Conservation (phyloP, 2,113 vertebrate genomes). For the Lophotis ruficrista region DNA sequence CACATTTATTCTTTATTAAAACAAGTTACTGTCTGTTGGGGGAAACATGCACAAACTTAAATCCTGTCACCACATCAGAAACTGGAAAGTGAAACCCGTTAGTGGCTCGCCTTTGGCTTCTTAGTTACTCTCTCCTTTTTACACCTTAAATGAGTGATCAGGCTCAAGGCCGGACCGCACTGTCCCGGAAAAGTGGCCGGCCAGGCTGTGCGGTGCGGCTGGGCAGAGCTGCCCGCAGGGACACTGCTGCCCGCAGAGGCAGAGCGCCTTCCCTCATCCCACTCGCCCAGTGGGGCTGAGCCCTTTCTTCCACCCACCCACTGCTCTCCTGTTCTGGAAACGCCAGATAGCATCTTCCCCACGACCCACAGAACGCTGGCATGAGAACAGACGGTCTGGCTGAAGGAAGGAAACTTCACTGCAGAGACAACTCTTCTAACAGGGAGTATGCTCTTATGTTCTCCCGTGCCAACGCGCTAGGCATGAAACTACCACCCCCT, state of each 20-base stretch:
- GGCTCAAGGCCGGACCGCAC: neutral
- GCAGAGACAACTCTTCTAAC: neutral
- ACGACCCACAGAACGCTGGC: neutral
- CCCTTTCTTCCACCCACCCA: neutral
- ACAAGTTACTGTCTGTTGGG: neutral
- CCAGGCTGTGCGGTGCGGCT: accelerated
- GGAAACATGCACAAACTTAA: neutral
- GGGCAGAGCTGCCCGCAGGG: neutral
- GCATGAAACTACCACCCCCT: neutral
- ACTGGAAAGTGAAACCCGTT: slow-evolving; percentile 25
- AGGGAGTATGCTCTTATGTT: neutral
- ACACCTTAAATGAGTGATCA: neutral
- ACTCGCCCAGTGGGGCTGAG: neutral
- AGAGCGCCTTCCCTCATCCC: neutral
- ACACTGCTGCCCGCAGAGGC: neutral
- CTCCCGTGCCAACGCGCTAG: neutral
- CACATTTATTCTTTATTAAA: neutral
- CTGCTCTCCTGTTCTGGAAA: neutral
- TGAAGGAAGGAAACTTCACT: neutral
- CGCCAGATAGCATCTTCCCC: neutral
- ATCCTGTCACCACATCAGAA: neutral
- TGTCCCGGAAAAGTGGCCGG: accelerated
- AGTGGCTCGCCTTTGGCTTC: neutral
- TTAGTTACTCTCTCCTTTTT: slow-evolving; percentile 15
- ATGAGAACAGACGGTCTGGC: neutral